Evolutionary conservation across 2,888 invertebrate species (phyloP), one percentile per base, ranked within the genome.

Genomic region (Lordiphosa andalusiaca): DNA sequence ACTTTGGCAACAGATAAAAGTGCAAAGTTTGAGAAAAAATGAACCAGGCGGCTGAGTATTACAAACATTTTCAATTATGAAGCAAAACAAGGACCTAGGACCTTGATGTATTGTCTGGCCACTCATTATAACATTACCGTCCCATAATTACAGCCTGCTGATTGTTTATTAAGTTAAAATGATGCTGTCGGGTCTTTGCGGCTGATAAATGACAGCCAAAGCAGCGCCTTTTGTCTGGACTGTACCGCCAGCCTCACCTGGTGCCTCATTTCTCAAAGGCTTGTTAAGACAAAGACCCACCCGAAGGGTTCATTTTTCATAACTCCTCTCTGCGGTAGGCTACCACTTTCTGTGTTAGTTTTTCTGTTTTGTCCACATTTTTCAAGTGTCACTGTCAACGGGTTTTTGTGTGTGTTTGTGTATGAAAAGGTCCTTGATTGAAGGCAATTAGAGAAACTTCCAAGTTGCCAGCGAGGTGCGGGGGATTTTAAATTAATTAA

Each of bases 1-100:
- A 55, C 69, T 80, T 73, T 63, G 57, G 67, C 68, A 77, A 74
- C 81, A 81, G 78, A 78, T 78, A 78, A 78, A 81, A 78, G 81
- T 81, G 66, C 72, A 72, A 81, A 81, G 77, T 78, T 78, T 77
- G 67, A 54, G 60, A 57, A 42, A 35, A 54, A 62, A 62, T 58
- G 46, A 67, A 38, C 51, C 61, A 53, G 60, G 60, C 64, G 49
- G 68, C 73, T 70, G 66, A 77, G 71, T 70, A 78, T 78, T 81
- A 81, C 78, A 78, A 78, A 78, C 78, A 78, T 78, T 81, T 78
- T 78, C 77, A 78, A 78, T 78, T 78, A 78, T 77, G 81, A 74
- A 70, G 75, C 64, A 62, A 78, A 78, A 55, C 52, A 61, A 60
- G 53, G 37, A 42, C 68, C 71, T 61, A 67, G 71, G 69, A 69